Evolutionary conservation across 1,140 invertebrate genomes (phyloP).

Genomic region (Rhagoletis zephyria): DNA sequence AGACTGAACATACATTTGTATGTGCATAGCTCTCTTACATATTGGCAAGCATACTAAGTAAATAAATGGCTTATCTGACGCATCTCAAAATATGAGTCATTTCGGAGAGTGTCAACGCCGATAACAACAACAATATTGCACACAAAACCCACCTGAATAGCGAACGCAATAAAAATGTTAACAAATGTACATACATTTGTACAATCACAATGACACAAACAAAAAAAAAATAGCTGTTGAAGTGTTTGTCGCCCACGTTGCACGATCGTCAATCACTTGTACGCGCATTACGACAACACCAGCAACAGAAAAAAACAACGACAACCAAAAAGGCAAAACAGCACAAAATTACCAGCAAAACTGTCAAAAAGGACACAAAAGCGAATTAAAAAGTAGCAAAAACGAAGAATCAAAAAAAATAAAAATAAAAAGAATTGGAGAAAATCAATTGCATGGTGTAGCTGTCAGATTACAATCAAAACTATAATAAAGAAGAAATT

Average conservation of each 20-base stretch:
- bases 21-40: not conserved
- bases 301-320: not conserved
- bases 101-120: not conserved
- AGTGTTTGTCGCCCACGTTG: constrained; percentile 56
- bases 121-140: not conserved
- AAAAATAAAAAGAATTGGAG: not conserved
- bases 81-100: not conserved
- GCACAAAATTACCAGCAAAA: too few species aligned
- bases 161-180: constrained; percentile 50
- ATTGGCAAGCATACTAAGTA: not conserved
- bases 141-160: constrained; percentile 6
- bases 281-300: not conserved
- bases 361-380: not conserved
- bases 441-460: constrained; percentile 50
- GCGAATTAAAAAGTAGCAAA: not conserved
- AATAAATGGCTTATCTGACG: not conserved
- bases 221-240: not conserved
- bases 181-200: constrained; percentile 36
- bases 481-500: constrained; percentile 46
- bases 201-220: not conserved
- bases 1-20: not conserved
- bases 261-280: constrained; percentile 56
- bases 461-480: constrained; percentile 55
- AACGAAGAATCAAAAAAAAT: not conserved
- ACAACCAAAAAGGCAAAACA: too few species aligned